Percentiles rank a stretch among this genome's conserved stretches.
These are phyloP conservation scores for Mobula hypostoma DNA, from an alignment of 2,113 vertebrate genomes.

Conservation along the genomic window DNA sequence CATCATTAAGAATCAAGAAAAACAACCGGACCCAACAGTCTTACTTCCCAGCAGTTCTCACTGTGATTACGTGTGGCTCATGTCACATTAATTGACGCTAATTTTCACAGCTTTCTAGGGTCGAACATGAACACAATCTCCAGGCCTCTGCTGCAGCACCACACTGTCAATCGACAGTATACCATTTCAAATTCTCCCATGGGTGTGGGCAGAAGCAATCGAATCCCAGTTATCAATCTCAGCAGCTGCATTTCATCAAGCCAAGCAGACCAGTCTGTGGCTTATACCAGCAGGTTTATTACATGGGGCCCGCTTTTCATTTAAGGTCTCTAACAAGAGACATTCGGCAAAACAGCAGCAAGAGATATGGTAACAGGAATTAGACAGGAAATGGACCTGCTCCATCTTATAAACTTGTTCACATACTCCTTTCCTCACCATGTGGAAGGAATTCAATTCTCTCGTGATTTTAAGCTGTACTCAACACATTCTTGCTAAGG, in stretches of 20 bases:
- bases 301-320: neutral
- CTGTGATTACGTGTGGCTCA: too few species aligned
- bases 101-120: neutral
- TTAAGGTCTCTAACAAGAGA: neutral
- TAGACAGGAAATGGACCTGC: neutral
- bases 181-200: neutral
- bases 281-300: neutral
- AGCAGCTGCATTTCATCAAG: neutral
- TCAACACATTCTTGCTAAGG: neutral
- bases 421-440: neutral
- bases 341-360: neutral
- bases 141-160: neutral
- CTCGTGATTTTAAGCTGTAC: neutral
- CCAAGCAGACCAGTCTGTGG: neutral
- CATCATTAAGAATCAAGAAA: neutral
- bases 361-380: neutral
- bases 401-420: neutral
- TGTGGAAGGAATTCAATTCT: neutral
- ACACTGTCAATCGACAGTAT: neutral
- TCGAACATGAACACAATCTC: neutral
- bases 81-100: too few species aligned
- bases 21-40: neutral
- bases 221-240: neutral
- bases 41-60: neutral
- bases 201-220: neutral